Evolutionary conservation across 2,888 invertebrate genomes (phyloP), one percentile per base, ranked within the genome.

Genomic region (Pseudanteris insignis): DNA sequence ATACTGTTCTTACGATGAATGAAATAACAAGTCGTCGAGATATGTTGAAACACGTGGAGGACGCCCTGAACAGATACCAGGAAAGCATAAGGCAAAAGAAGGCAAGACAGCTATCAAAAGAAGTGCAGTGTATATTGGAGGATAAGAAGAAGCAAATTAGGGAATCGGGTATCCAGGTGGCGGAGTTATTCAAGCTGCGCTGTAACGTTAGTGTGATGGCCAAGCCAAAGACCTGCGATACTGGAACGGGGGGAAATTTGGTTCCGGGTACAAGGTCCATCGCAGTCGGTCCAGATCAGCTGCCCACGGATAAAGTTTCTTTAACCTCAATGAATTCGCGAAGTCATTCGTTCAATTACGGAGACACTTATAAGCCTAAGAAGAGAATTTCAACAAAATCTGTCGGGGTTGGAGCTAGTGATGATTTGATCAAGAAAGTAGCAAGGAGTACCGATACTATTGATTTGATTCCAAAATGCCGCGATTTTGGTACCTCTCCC

Each of bases 271-370:
- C 83, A 1, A 79, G 83, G 40, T 84, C 83, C 36, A 79, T 88
- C 28, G 87, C 84, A 4, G 84, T 86, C 9, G 87, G 88, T 24
- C 83, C 84, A n/a, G 83, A 83, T 36, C 81, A 81, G 32, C 74
- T 82, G 0, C 72, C 76, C 18, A 76, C 74, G 0, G 69, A 73
- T 10, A 80, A 84, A 1, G 73, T 84, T 18, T 85, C 84, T 1
- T 70, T 85, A 14, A 79, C 82, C 14, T 81, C 82, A 51, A 73
- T 83, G 69, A 80, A 76, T 36, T 82, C 82, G 1, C 79, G 85
- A 44, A 86, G 86, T 69, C 83, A 84, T 60, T 86, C 86, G 0
- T 87, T 86, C 67, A 85, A 85, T 69, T 80, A 85, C 67, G 85
- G 86, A 1, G 85, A 85, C 37, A 83, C 83, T 38, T 58, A 50